Base-by-base conservation (phyloP, 2,113 vertebrate genomes). In the Columbina picui region DNA sequence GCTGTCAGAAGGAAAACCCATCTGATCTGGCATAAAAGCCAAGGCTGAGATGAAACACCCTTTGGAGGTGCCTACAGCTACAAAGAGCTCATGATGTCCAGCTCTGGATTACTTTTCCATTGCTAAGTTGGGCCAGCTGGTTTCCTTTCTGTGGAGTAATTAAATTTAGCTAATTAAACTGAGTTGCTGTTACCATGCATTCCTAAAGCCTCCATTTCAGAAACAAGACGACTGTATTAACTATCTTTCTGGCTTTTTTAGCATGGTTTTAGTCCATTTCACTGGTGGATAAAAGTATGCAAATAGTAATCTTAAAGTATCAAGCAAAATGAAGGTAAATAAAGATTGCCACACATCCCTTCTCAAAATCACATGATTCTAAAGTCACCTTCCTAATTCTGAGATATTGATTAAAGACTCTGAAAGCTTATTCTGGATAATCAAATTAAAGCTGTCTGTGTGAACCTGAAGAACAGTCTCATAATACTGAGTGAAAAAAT, bases 91-190 rank as follows among this genome's bases (percentile, higher is more conserved):
- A 36, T 19, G 55, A 14, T 65, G 36, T 74, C 52, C 68, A 52
- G 41, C 38, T 70, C 52, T 71, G 77, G 73, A 63, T 75, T 91
- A 52, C 41, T 89, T 74, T 81, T 80, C 65, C 68, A 34, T 43
- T 10, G 3, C 55, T 90, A 70, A 55, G 8, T 22, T 86, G 64
- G 45, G 56, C 45, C 63, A 88, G 67, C 55, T 93, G 83, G 34
- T 94, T 93, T 92, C 10, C 41, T 90, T 96, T 80, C 70, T 94
- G 55, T 63, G 47, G 16, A 87, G 61, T 84, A 96, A 95, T 90
- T 92, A 83, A 96, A 92, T 95, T 73, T 41, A 83, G 45, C 79
- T 92, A 92, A 90, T 90, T 95, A 92, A 92, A 90, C 17, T 25
- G 80, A 93, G 86, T 60, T 92, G 89, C 86, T 90, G 64, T 77